Percentiles rank a stretch among this genome's conserved stretches.
Evolutionary conservation across 2,888 invertebrate genomes (phyloP).

Genomic region (Pediacus dermestoides): DNA sequence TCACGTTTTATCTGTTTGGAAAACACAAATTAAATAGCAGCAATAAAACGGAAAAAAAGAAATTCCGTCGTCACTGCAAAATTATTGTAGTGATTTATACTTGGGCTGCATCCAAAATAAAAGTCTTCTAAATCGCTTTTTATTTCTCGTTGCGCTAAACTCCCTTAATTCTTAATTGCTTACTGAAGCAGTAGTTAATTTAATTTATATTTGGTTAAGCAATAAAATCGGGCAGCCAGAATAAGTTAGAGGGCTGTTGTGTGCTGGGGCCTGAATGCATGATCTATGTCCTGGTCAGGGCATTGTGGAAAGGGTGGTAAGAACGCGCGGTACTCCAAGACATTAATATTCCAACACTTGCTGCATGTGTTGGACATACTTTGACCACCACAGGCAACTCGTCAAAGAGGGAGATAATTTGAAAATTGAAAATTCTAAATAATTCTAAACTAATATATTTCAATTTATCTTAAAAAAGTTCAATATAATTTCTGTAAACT

Average conservation of each 20-base stretch:
- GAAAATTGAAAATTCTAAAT: too few species aligned
- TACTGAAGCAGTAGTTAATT: constrained; percentile 52
- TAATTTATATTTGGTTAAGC: constrained; percentile 51
- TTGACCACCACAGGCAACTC: constrained; percentile 38
- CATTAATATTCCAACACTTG: constrained; percentile 50
- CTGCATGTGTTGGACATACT: constrained; percentile 44
- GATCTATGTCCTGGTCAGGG: constrained; percentile 49
- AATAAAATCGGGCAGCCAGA: constrained; percentile 48
- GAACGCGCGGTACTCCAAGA: constrained; percentile 49
- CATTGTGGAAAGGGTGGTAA: constrained; percentile 47
- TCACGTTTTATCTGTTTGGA: too few species aligned
- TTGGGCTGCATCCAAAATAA: constrained; percentile 42
- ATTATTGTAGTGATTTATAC: constrained; percentile 37
- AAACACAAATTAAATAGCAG: too few species aligned
- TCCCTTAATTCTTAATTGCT: constrained; percentile 51
- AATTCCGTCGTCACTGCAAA: too few species aligned
- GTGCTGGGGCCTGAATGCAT: constrained; percentile 41
- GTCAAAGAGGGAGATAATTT: constrained; percentile 12
- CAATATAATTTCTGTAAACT: neutral
- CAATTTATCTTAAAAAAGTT: too few species aligned
- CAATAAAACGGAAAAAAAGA: too few species aligned
- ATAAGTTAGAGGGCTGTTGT: constrained; percentile 34
- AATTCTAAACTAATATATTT: too few species aligned
- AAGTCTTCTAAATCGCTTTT: constrained; percentile 49
- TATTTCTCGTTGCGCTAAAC: constrained; percentile 45